Evolutionary conservation across 2,113 vertebrate species (phyloP).

Genomic region (Notechis scutatus): DNA sequence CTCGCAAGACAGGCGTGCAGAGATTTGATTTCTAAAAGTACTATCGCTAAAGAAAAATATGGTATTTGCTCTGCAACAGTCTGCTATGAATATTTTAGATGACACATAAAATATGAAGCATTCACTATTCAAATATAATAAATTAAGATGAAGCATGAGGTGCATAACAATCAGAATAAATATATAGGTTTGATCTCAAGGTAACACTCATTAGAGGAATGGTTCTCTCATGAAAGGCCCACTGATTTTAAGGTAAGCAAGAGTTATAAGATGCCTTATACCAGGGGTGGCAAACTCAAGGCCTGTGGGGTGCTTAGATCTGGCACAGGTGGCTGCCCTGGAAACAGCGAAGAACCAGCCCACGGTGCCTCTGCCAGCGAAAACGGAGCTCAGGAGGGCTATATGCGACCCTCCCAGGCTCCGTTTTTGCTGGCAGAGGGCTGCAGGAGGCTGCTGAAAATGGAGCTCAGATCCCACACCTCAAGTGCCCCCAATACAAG

Average conservation of each 20-base stretch:
- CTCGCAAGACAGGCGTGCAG: background rate
- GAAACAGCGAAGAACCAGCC: too few species aligned
- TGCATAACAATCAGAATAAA: slow-evolving; percentile 1
- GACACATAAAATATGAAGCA: slow-evolving; percentile 20
- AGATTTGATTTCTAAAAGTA: slow-evolving; percentile 19
- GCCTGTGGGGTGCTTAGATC: too few species aligned
- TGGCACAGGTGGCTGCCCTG: too few species aligned
- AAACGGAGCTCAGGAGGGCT: too few species aligned
- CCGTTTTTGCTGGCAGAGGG: too few species aligned
- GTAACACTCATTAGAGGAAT: background rate
- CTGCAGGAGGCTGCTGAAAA: too few species aligned
- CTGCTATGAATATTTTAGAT: slow-evolving; percentile 17
- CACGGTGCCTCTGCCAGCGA: too few species aligned
- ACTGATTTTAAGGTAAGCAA: background rate
- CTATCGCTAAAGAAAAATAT: slow-evolving; percentile 14
- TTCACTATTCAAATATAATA: slow-evolving; percentile 8
- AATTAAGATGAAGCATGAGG: background rate
- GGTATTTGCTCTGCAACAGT: slow-evolving; percentile 20
- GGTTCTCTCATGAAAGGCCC: background rate
- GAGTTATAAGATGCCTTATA: background rate
- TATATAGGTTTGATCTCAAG: background rate
- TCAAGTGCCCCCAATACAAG: too few species aligned
- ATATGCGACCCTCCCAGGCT: too few species aligned
- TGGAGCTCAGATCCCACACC: too few species aligned
- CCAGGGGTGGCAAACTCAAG: too few species aligned